phyloP scores from a whole-genome alignment of 2,797 vertebrate genomes.

The Spea hammondii region DNA sequence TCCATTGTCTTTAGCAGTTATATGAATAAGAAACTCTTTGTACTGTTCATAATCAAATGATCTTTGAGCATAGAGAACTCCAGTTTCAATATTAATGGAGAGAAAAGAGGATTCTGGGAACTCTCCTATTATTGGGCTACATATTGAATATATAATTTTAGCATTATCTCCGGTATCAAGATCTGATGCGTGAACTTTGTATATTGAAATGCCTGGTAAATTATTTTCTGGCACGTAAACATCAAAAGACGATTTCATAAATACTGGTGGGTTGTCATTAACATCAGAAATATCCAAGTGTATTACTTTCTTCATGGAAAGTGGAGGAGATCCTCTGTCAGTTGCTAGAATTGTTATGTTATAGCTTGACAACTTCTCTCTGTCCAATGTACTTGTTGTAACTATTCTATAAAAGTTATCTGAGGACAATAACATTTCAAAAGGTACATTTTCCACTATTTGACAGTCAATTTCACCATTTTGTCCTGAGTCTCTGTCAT shows the following conservation, averaged over 20 bases:
- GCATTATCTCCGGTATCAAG: conserved; percentile 61
- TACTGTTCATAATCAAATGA: conserved; percentile 46
- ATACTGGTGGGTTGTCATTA: too few relatives aligned
- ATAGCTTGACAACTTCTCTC: conserved; percentile 54
- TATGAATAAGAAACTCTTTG: conserved; percentile 20
- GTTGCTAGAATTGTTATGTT: conserved; percentile 61
- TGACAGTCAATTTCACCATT: conserved; percentile 56
- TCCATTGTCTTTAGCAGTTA: conserved; percentile 28
- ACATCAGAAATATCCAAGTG: conserved; percentile 64
- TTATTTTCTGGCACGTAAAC: conserved; percentile 70
- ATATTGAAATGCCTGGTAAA: conserved; percentile 56
- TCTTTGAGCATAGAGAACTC: not conserved
- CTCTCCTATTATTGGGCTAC: conserved; percentile 42
- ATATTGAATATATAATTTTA: conserved; percentile 62
- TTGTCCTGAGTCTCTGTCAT: conserved; percentile 57
- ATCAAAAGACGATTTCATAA: too few relatives aligned
- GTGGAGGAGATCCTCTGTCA: conserved; percentile 40
- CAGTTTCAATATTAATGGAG: conserved; percentile 53
- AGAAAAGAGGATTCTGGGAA: conserved; percentile 35
- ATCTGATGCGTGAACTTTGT: conserved; percentile 59
- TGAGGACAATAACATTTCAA: conserved; percentile 53
- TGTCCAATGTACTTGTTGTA: conserved; percentile 52
- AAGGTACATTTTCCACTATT: conserved; percentile 49
- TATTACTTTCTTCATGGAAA: conserved; percentile 56
- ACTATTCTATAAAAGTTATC: conserved; percentile 56